Conservation (phyloP, 1,140 invertebrate species). For the Acromyrmex echinatior region DNA sequence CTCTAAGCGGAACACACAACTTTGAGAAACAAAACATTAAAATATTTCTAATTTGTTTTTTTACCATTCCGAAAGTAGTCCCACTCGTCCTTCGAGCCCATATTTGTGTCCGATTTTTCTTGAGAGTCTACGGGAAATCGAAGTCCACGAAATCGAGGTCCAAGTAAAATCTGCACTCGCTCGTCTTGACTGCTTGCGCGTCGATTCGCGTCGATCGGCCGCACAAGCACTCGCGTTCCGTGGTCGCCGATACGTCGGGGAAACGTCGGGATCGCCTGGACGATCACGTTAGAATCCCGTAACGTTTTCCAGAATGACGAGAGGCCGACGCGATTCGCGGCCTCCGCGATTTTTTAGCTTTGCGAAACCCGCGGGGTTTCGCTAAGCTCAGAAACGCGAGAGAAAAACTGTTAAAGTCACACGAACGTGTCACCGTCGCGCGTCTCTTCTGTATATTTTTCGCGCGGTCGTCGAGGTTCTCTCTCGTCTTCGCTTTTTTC, state of each 20-base stretch:
- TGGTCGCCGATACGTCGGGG: background rate
- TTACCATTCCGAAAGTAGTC: slow-evolving; percentile 84
- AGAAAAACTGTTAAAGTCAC: background rate
- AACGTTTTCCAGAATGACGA: background rate
- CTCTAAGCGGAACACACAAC: background rate
- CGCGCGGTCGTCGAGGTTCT: background rate
- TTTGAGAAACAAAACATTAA: background rate
- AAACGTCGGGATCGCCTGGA: background rate
- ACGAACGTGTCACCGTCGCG: background rate
- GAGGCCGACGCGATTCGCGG: background rate
- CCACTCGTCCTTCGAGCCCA: slow-evolving; percentile 82
- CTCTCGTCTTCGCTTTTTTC: background rate
- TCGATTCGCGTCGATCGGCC: background rate
- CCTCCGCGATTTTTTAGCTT: background rate
- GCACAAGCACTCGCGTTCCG: slow-evolving; percentile 33
- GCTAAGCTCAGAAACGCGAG: background rate
- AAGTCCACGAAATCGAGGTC: slow-evolving; percentile 84
- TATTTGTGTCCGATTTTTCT: slow-evolving; percentile 65
- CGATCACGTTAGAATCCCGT: background rate
- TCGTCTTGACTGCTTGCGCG: slow-evolving; percentile 79
- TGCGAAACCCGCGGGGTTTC: background rate
- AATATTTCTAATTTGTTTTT: slow-evolving; percentile 40
- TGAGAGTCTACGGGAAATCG: slow-evolving; percentile 78
- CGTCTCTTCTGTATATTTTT: background rate
- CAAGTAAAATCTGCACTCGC: slow-evolving; percentile 82